Base-by-base conservation (phyloP, 1,140 invertebrate genomes). In the Drosophila seguyi region DNA sequence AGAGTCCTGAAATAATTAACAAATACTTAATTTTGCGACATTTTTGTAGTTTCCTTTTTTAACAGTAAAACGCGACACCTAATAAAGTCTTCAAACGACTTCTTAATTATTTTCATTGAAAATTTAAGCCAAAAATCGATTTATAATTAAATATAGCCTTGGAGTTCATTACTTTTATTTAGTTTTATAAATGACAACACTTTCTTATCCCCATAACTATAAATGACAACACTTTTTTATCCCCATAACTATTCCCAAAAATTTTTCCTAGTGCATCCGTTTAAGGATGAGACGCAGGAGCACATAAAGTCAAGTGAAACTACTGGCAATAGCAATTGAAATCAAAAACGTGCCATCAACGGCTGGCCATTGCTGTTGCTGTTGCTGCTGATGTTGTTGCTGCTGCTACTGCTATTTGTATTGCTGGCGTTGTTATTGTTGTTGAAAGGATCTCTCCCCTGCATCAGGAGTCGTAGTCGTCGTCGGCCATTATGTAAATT, bases 261-360 rank as follows among this genome's bases (percentile, higher is more conserved):
- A 8, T 57, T 59, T 63, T 14, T 42, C 13, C 3, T 13, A 69
- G 66, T 69, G 66, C 61, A 66, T 25, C 29, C 27, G 22, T 53
- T 69, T 66, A 31, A 67, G 65, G 52, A 72, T 69, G 50, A 41
- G 68, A 22, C 31, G 52, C 68, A 61, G 53, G 53, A 74, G 71
- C 36, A 78, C 74, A 78, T 77, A 78, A 78, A 78, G 75, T 78
- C 75, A 78, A 78, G 75, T 78, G 75, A 78, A 78, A 78, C 65
- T 75, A 65, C 58, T 55, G 48, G 59, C 66, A 67, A 66, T 55
- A 59, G 59, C 79, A 69, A 87, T 88, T 87, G 79, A 87, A 86
- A 87, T 88, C 84, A 83, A 88, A 86, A 86, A 82, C 79, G 84
- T 86, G 82, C 75, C 82, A 86, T 86, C 79, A 86, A 85, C 60